Base-by-base conservation (phyloP, 2,113 vertebrate species). In the Phrynocephalus versicolor region DNA sequence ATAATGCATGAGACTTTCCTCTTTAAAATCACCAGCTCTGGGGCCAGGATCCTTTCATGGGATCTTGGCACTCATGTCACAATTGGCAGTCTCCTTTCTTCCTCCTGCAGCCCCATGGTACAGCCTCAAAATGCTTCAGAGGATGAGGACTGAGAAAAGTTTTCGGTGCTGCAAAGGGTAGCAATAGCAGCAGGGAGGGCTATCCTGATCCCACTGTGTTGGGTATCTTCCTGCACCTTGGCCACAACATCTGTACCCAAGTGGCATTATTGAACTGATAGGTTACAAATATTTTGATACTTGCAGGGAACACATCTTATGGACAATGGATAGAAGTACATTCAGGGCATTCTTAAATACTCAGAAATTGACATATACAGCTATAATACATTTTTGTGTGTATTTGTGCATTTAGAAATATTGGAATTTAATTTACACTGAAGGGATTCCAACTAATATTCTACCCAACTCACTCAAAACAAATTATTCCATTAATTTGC, bases 1-100 rank as follows among this genome's bases (percentile, higher is more conserved):
- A 33, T 86, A 79, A 39, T 83, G 14, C 30, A 51, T 55, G 30
- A 55, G 30, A 55, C 89, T 8, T 79, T 21, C 55, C 85, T 79
- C 81, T 65, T 58, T 57, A 30, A 7, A 67, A 21, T 65, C 27
- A n/a, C n/a, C n/a, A 51, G 45, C 45, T 51, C 45, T 6, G 5
- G 45, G 45, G 45, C 45, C 45, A 51, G 45, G 45, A 51, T 51
- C 5, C 45, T 5, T 51, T 10, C 10, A 51, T 51, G 45, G 45
- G 45, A 51, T 51, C 45, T 10, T 51, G 45, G 45, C 45, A 51
- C 45, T 51, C 45, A 51, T 51, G 45, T 51, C 45, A 51, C 45
- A 51, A 51, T 51, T 51, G 45, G 45, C 10, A 10, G 10, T 10
- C 45, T 51, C 45, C 10, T 51, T n/a, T n/a, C n/a, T n/a, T n/a